Percentiles rank a stretch among this genome's conserved stretches.
Conservation (phyloP, 64 coral and sea anemone species). For the Porites australiensis region DNA sequence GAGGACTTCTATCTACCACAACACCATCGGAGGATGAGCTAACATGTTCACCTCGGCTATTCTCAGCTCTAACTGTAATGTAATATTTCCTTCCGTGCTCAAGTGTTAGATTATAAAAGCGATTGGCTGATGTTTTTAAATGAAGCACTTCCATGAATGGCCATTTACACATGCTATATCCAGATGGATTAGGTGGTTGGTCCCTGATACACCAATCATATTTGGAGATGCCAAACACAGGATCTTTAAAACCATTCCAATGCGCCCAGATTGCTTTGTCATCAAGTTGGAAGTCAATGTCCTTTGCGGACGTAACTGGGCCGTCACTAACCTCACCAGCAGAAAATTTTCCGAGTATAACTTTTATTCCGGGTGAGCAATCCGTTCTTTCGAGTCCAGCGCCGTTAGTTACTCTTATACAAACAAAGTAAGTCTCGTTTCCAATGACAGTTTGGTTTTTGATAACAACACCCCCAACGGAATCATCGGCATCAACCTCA, state of each 20-base stretch:
- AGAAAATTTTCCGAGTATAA: constrained; percentile 86
- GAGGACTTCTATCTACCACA: constrained; percentile 79
- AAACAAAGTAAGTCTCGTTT: constrained; percentile 90
- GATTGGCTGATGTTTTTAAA: constrained; percentile 58
- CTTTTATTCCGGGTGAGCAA: constrained; percentile 77
- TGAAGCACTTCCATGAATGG: constrained; percentile 64
- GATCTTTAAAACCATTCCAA: constrained; percentile 96
- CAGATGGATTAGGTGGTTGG: constrained; percentile 51
- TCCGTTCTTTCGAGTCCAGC: constrained; percentile 86
- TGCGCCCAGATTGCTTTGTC: constrained; percentile 93
- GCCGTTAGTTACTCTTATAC: constrained; percentile 89
- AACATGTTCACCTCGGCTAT: constrained; percentile 78
- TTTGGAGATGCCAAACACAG: constrained; percentile 78
- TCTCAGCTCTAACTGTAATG: constrained; percentile 83
- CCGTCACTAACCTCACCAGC: constrained; percentile 91
- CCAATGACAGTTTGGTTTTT: constrained; percentile 77
- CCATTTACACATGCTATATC: constrained; percentile 67
- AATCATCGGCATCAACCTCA: constrained; percentile 50
- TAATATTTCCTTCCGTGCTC: constrained; percentile 86
- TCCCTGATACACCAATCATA: constrained; percentile 96
- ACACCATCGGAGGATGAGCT: constrained; percentile 88
- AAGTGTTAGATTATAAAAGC: constrained; percentile 88
- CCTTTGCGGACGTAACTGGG: constrained; percentile 48
- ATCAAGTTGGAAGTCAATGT: constrained; percentile 92
- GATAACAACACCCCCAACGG: constrained; percentile 83